Conservation (phyloP, 2,888 invertebrate genomes). For the Ceratothoa steindachneri region DNA sequence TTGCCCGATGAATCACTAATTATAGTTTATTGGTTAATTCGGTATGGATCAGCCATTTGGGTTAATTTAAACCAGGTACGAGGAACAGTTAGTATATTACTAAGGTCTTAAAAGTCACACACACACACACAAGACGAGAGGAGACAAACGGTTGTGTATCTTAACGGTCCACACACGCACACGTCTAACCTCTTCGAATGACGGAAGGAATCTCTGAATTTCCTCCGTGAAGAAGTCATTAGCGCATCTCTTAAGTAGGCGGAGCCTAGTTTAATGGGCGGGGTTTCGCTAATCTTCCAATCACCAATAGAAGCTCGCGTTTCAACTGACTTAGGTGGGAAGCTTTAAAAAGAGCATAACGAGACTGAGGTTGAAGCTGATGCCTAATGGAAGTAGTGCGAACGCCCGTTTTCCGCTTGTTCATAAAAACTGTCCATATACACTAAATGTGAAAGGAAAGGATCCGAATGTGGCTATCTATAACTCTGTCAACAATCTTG, state of each 20-base stretch:
- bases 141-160: not conserved
- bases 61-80: too few species aligned
- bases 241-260: not conserved
- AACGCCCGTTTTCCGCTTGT: constrained; percentile 11
- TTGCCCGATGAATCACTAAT: too few species aligned
- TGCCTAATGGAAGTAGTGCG: constrained; percentile 8
- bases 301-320: not conserved
- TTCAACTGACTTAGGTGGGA: not conserved
- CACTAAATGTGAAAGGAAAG: not conserved
- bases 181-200: not conserved
- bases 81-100: too few species aligned
- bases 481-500: constrained; percentile 4
- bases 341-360: not conserved
- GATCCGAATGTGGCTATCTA: not conserved
- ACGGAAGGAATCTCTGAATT: constrained; percentile 13
- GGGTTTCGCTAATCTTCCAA: not conserved
- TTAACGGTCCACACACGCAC: too few species aligned
- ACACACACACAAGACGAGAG: not conserved
- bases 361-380: constrained; percentile 11
- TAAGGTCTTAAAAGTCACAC: too few species aligned
- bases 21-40: too few species aligned
- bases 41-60: too few species aligned
- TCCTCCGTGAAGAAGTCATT: not conserved
- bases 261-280: not conserved
- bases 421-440: constrained; percentile 7